Percentiles rank a stretch among this genome's conserved stretches.
These are phyloP conservation scores for Mesorhabditis spiculigera DNA, from an alignment of 2,888 invertebrate genomes.

Conservation along the genomic window DNA sequence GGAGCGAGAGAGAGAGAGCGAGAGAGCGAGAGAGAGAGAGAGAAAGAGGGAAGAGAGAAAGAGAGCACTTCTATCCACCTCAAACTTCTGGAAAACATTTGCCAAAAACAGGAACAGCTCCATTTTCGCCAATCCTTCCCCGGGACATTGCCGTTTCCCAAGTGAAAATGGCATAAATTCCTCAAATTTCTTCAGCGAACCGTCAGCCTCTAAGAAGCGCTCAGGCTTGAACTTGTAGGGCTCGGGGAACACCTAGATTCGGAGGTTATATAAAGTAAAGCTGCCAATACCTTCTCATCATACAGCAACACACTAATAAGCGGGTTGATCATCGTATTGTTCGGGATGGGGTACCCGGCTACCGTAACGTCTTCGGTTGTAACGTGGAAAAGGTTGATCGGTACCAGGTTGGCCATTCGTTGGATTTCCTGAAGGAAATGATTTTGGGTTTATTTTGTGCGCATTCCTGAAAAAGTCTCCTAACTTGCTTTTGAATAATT, in stretches of 20 bases:
- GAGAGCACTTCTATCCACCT: slow-evolving; percentile 3
- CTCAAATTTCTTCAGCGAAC: slow-evolving; percentile 20
- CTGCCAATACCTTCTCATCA: slow-evolving; percentile 15
- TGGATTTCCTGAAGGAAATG: slow-evolving; percentile 22
- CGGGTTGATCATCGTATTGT: slow-evolving; percentile 22
- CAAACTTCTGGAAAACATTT: slow-evolving; percentile 28
- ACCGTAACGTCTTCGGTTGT: slow-evolving; percentile 18
- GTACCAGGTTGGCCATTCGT: slow-evolving; percentile 28
- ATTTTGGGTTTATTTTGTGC: too few species aligned
- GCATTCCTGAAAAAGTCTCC: too few species aligned
- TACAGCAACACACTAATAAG: slow-evolving; percentile 27
- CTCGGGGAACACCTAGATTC: slow-evolving; percentile 23
- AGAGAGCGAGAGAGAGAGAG: too few species aligned
- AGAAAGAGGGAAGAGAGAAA: too few species aligned
- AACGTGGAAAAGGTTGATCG: slow-evolving; percentile 24
- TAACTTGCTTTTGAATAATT: too few species aligned
- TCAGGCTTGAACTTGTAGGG: slow-evolving; percentile 21
- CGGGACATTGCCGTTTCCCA: slow-evolving; percentile 32
- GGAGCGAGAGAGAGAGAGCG: too few species aligned
- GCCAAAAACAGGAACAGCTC: slow-evolving; percentile 31
- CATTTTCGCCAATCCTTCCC: slow-evolving; percentile 29
- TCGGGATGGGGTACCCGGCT: slow-evolving; percentile 18
- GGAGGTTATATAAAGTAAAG: background rate
- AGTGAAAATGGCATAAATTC: slow-evolving; percentile 30
- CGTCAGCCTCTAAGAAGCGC: slow-evolving; percentile 18